Base-by-base conservation (phyloP, 2,888 invertebrate genomes). In the Heliconius erato region DNA sequence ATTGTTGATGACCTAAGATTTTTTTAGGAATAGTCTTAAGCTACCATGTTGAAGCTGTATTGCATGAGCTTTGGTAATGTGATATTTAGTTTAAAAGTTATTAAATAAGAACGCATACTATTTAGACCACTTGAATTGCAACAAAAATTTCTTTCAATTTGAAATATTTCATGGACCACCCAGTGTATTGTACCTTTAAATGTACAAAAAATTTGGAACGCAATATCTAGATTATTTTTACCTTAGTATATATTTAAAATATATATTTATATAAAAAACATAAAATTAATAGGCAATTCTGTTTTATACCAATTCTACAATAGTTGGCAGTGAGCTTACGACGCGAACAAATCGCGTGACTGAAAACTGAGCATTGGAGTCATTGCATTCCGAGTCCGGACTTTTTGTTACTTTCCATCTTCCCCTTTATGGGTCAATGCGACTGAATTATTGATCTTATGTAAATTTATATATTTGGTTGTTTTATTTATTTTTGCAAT, bases 331-430 rank as follows among this genome's bases (percentile, higher is more conserved):
- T 92, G 91, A 93, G 94, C 94, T 93, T 92, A 91, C 93, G 93
- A 92, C 94, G 92, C 91, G 89, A 87, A 89, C 87, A 86, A 91
- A 90, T 96, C 94, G 96, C 96, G 95, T 96, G 95, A 94, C 94
- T 88, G 86, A 86, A 88, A 89, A 87, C 90, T 88, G 91, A 92
- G 92, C 92, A 89, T 91, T 91, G 92, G 89, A 95, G 94, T 95
- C 95, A 94, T 93, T 96, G 95, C 95, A 96, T 94, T 93, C 87
- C 87, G 85, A 86, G 85, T 85, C 90, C 85, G 87, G 86, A 88
- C 85, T 87, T 88, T 88, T 86, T 83, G 85, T 88, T 86, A 87
- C 87, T 87, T 86, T 87, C 85, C 85, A 88, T 87, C 89, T 93
- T 92, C 88, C 91, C 90, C 87, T 90, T 91, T 91, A 87, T 93